Evolutionary conservation across 2,888 invertebrate species (phyloP), one percentile per base, ranked within the genome.

Genomic region (Pogonocherus hispidulus): DNA sequence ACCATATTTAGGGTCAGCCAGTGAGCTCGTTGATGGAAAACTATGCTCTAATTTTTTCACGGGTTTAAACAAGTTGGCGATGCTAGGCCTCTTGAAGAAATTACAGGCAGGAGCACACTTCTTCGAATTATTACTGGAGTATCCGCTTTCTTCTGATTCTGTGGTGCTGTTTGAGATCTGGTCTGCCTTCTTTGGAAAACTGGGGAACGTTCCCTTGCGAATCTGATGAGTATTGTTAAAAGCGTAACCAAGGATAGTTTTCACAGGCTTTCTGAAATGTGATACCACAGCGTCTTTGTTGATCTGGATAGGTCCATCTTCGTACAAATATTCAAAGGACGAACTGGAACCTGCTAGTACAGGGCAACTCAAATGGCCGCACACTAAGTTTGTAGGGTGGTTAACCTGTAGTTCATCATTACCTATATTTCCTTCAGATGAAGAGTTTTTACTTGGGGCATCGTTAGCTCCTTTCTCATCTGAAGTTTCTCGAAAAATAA

Each of bases 91-190:
- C 70, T 79, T 76, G 59, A 80, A 80, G 54, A 80, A 79, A 35
- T 66, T 76, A 5, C 46, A 52, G 6, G 67, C 44, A 0, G 71
- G 68, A 9, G 67, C 68, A 44, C 66, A 72, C 56, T 69, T 55
- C 54, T 66, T 70, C 3, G 79, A 78, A 41, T 72, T 68, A 20
- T 74, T 69, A 37, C 78, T 79, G 0, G 69, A 64, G 67, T 80
- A 80, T 9, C 79, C 80, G 35, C 79, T 79, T 60, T 79, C 78
- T 32, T 70, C 74, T 2, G 78, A 79, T 55, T 67, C 69, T 6
- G 70, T 60, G 6, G 69, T 27, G 16, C 49, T 51, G 9, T 62
- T 62, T 35, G 62, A 62, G 9, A 49, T 20, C 11, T 51, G 62
- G 14, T 62, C 49, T 8, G 32, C 35, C 2, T 49, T 47, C 9